These are phyloP conservation scores for Protonemura montana DNA, from an alignment of 2,888 invertebrate species.

Conservation along the genomic window DNA sequence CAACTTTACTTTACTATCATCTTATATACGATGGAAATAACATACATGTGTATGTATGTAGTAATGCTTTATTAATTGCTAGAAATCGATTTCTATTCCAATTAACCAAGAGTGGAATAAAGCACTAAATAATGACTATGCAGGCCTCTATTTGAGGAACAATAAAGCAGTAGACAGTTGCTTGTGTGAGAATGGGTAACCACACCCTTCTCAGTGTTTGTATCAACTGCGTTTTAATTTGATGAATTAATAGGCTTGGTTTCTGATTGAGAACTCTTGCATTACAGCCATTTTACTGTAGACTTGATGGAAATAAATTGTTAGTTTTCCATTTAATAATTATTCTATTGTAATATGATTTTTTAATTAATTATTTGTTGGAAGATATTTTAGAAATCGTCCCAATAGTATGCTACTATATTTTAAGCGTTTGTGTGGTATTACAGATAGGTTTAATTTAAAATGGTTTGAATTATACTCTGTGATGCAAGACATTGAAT, in stretches of 20 bases:
- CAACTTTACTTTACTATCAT: constrained; percentile 35
- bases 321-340: neutral
- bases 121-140: constrained; percentile 24
- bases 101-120: constrained; percentile 24
- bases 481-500: constrained; percentile 47
- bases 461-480: constrained; percentile 1
- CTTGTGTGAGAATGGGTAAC: constrained; percentile 32
- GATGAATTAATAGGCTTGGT: constrained; percentile 8
- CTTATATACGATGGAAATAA: constrained; percentile 1
- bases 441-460: constrained; percentile 5
- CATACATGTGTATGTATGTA: constrained; percentile 12
- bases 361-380: neutral
- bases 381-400: neutral
- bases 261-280: constrained; percentile 27
- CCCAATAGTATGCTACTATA: constrained; percentile 10
- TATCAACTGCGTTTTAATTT: constrained; percentile 40
- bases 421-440: constrained; percentile 24
- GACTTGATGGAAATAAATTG: neutral
- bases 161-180: constrained; percentile 29
- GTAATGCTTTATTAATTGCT: constrained; percentile 15
- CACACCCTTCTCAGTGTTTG: constrained; percentile 42
- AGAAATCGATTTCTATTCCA: constrained; percentile 25
- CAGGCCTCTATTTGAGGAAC: constrained; percentile 20
- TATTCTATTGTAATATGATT: neutral
- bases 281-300: constrained; percentile 14